phyloP scores from a whole-genome alignment of 92 coral and sea anemone genomes.

The Ricordea florida region DNA sequence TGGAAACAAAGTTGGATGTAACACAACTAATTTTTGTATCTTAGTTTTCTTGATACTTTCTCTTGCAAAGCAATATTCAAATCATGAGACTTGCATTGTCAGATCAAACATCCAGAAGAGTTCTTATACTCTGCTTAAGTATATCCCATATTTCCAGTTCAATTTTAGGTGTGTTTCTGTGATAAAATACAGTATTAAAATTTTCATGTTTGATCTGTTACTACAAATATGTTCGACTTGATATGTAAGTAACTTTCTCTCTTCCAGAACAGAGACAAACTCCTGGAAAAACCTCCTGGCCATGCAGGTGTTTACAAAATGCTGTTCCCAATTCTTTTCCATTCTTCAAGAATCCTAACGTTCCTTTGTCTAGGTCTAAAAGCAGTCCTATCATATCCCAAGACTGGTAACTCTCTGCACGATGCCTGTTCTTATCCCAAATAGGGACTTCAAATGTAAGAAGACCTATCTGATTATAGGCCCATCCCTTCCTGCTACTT shows the following conservation, averaged over 20 bases:
- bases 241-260: conserved; percentile 76
- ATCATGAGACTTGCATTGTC: too few species aligned
- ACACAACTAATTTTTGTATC: too few species aligned
- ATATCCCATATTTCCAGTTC: too few species aligned
- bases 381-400: conserved; percentile 86
- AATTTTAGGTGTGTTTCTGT: too few species aligned
- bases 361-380: conserved; percentile 79
- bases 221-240: conserved; percentile 70
- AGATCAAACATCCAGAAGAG: too few species aligned
- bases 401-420: conserved; percentile 61
- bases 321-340: conserved; percentile 79
- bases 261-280: conserved; percentile 69
- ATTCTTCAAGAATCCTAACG: conserved; percentile 72
- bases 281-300: conserved; percentile 82
- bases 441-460: conserved; percentile 83
- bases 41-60: too few species aligned
- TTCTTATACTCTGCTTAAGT: too few species aligned
- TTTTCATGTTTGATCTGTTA: not conserved
- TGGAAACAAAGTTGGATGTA: too few species aligned
- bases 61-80: too few species aligned
- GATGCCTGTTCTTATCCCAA: conserved; percentile 57
- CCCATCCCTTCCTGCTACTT: conserved; percentile 70
- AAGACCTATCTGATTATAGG: conserved; percentile 76
- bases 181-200: too few species aligned
- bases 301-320: conserved; percentile 62